Conservation (phyloP, 2,888 invertebrate genomes). For the Phytoseiulus persimilis region DNA sequence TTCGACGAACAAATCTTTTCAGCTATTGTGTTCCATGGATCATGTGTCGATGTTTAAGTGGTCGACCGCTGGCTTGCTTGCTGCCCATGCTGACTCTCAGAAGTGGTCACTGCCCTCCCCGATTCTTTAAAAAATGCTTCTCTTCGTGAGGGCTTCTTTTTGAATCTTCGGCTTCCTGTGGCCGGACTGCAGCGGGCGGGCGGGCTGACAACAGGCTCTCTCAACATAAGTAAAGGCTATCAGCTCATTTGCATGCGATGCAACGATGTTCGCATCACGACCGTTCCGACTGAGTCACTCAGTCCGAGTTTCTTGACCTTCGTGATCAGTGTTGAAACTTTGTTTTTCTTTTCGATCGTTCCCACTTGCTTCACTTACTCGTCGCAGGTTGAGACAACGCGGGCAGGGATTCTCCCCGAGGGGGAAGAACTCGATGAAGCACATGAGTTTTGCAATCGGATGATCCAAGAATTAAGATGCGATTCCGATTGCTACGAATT, state of each 20-base stretch:
- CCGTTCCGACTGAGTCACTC: not conserved
- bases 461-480: too few species aligned
- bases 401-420: not conserved
- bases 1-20: not conserved
- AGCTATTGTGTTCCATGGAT: not conserved
- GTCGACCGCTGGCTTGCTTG: not conserved
- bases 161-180: not conserved
- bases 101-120: not conserved
- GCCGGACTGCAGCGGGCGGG: not conserved
- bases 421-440: too few species aligned
- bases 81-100: not conserved
- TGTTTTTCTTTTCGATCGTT: not conserved
- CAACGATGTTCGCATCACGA: not conserved
- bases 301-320: not conserved
- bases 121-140: not conserved
- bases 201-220: not conserved
- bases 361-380: not conserved
- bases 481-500: too few species aligned
- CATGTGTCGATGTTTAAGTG: conserved; percentile 5
- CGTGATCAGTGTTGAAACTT: not conserved
- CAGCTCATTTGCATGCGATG: not conserved
- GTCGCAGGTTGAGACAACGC: not conserved
- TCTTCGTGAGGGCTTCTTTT: not conserved
- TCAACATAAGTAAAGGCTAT: not conserved
- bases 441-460: too few species aligned